Percentiles rank a stretch among this genome's conserved stretches.
phyloP scores from a whole-genome alignment of 2,888 invertebrate genomes.

The Cephus rjabovi region DNA sequence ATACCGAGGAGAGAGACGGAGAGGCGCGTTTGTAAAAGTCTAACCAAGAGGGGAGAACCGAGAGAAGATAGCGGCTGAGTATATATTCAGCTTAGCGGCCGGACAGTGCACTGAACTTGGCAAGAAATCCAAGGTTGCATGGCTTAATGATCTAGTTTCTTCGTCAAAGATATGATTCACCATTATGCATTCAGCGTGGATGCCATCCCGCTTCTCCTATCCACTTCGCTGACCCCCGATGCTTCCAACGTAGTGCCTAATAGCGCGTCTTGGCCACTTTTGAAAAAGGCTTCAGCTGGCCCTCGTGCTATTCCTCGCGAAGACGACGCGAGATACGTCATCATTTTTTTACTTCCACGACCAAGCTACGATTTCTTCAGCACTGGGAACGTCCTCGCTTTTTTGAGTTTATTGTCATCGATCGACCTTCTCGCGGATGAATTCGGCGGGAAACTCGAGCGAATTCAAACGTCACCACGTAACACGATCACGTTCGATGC shows the following conservation, averaged over 20 bases:
- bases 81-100: constrained; percentile 38
- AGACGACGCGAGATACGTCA: too few relatives aligned
- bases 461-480: constrained; percentile 35
- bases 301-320: too few relatives aligned
- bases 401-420: too few relatives aligned
- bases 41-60: too few relatives aligned
- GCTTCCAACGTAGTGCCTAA: neutral
- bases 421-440: neutral
- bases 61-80: constrained; percentile 33
- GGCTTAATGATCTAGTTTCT: constrained; percentile 64
- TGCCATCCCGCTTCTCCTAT: constrained; percentile 11
- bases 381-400: too few relatives aligned
- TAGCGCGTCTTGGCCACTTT: too few relatives aligned
- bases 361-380: too few relatives aligned
- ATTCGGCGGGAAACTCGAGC: constrained; percentile 41
- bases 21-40: neutral
- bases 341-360: too few relatives aligned
- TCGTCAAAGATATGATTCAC: constrained; percentile 46
- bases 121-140: constrained; percentile 62
- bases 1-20: constrained; percentile 13
- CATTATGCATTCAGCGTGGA: constrained; percentile 47
- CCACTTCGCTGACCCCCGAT: neutral
- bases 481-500: constrained; percentile 35
- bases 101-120: constrained; percentile 63
- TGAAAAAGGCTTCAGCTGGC: too few relatives aligned